Evolutionary conservation across 2,888 invertebrate species (phyloP), one percentile per base, ranked within the genome.

Genomic region (Scaptomyza parva): DNA sequence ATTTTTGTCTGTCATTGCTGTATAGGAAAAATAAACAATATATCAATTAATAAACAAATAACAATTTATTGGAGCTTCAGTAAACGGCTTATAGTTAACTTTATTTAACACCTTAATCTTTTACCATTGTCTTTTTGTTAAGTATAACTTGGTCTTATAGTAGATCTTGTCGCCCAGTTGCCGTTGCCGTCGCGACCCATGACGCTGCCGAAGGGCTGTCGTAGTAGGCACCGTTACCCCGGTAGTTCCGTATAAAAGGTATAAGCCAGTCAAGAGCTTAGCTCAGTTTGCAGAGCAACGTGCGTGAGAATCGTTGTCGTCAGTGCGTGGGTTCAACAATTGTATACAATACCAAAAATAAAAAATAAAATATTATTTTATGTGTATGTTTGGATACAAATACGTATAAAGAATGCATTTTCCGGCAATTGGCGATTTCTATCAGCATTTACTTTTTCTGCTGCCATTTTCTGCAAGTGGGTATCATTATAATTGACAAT

Each of bases 381-480:
- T 37, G 17, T 33, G 18, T 47, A 45, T 35, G 7, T 20, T 26
- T 17, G 33, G 30, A 17, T 45, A 26, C 24, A 48, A 22, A 11
- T 26, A 37, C 18, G 57, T 59, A 43, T 58, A 53, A 45, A 79
- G 61, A 83, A 86, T 86, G 85, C 76, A 81, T 72, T 85, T 86
- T 78, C 82, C 84, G 60, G 68, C 71, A 35, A 62, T 86, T 47
- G 75, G 75, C 43, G 72, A 80, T 33, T 77, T 86, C 63, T 86
- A 86, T 52, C 84, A 86, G 55, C 76, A 78, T 20, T 70, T 86
- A 48, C 58, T 86, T 41, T 62, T 86, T 51, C 70, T 86, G 35
- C 50, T 86, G 69, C 85, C 85, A 51, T 86, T 86, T 54, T 75
- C 80, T 20, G 51, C 70, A 41, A 76, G 85, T 85, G 69, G 69